Conservation (phyloP, 2,113 vertebrate genomes). For the Paramisgurnus dabryanus region DNA sequence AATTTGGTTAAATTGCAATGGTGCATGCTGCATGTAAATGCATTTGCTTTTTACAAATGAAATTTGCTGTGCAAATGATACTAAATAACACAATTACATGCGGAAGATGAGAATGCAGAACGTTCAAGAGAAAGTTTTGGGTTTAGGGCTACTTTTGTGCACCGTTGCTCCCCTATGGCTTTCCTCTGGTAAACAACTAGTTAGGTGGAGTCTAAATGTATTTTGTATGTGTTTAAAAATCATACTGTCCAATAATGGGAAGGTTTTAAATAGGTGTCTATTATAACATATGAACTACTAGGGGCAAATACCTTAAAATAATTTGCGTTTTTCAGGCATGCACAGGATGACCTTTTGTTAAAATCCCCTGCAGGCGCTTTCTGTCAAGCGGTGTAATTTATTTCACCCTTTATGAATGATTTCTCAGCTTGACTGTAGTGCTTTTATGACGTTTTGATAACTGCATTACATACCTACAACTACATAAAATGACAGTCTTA, state of each 20-base stretch:
- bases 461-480: too few relatives aligned
- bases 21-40: too few relatives aligned
- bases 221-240: constrained; percentile 21
- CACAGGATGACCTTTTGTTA: constrained; percentile 38
- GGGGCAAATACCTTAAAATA: constrained; percentile 34
- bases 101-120: constrained; percentile 11
- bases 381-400: constrained; percentile 54
- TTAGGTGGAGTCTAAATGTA: constrained; percentile 25
- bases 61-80: too few relatives aligned
- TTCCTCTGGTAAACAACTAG: constrained; percentile 39
- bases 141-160: constrained; percentile 28
- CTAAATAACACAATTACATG: neutral
- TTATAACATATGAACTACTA: constrained; percentile 29
- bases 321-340: constrained; percentile 18
- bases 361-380: constrained; percentile 52
- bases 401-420: constrained; percentile 41
- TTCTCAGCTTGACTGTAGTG: constrained; percentile 32
- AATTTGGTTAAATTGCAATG: too few relatives aligned
- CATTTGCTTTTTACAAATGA: too few relatives aligned
- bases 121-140: constrained; percentile 9
- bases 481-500: too few relatives aligned
- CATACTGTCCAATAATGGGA: neutral
- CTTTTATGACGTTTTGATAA: neutral
- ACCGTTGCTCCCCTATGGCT: constrained; percentile 42
- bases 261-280: constrained; percentile 19